phyloP scores from a whole-genome alignment of 64 coral and sea anemone species.

The Montipora sp. region DNA sequence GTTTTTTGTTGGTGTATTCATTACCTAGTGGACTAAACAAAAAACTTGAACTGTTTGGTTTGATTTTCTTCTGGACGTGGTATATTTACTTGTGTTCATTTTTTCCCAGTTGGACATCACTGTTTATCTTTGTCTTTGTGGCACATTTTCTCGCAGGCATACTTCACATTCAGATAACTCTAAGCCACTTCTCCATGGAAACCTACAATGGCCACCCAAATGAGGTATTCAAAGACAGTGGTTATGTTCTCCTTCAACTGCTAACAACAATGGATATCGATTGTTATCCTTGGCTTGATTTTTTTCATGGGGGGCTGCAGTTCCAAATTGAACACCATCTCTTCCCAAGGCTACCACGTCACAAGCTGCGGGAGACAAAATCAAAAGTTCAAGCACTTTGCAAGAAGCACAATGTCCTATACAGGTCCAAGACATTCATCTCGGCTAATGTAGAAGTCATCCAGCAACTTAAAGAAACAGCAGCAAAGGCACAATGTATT shows the following conservation, averaged over 20 bases:
- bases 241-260: conserved; percentile 88
- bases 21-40: conserved; percentile 55
- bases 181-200: conserved; percentile 97
- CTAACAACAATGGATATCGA: conserved; percentile 91
- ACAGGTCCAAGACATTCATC: conserved; percentile 83
- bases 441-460: conserved; percentile 91
- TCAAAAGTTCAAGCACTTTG: conserved; percentile 75
- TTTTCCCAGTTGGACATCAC: conserved; percentile 75
- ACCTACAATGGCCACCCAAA: conserved; percentile 88
- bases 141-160: conserved; percentile 95
- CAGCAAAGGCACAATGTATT: conserved; percentile 80
- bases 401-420: conserved; percentile 80
- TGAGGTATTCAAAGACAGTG: conserved; percentile 71
- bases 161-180: conserved; percentile 93
- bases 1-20: conserved; percentile 82
- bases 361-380: conserved; percentile 76
- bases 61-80: conserved; percentile 96
- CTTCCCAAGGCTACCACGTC: conserved; percentile 88
- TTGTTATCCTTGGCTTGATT: conserved; percentile 84
- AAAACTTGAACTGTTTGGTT: conserved; percentile 68
- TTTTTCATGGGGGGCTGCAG: conserved; percentile 94
- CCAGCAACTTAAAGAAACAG: conserved; percentile 73
- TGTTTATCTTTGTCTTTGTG: conserved; percentile 78
- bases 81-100: conserved; percentile 83
- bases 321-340: conserved; percentile 99